Conservation (phyloP, 2,888 invertebrate genomes). For the Brassicogethes aeneus region DNA sequence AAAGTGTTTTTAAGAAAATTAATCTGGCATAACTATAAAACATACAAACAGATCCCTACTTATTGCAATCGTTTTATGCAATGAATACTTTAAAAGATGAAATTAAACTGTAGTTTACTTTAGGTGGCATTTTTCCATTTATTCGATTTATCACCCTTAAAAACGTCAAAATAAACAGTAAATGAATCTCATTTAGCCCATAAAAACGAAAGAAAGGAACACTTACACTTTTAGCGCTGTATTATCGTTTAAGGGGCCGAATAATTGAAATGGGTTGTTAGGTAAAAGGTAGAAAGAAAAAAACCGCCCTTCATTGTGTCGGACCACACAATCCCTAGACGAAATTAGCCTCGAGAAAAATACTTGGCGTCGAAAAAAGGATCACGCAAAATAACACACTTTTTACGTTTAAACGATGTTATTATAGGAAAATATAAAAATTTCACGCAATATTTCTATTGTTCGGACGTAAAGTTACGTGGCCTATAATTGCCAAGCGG, state of each 20-base stretch:
- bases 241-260: background rate
- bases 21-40: too few relatives aligned
- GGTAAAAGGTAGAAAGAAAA: background rate
- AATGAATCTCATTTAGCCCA: background rate
- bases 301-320: background rate
- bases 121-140: too few relatives aligned
- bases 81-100: too few relatives aligned
- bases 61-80: too few relatives aligned
- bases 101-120: too few relatives aligned
- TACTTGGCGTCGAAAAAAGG: conserved; percentile 2
- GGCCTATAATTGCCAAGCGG: background rate
- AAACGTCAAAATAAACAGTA: conserved; percentile 1
- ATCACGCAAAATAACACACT: background rate
- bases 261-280: background rate
- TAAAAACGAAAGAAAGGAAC: background rate
- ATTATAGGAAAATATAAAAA: background rate
- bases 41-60: too few relatives aligned
- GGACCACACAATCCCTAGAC: conserved; percentile 5
- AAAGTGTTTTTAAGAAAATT: too few relatives aligned
- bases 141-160: background rate
- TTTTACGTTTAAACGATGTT: background rate
- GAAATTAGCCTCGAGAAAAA: conserved; percentile 2
- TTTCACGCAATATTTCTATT: background rate
- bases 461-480: background rate
- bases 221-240: background rate